Percentiles rank a stretch among this genome's conserved stretches.
Evolutionary conservation across 2,888 invertebrate species (phyloP).

Genomic region (Tenthredo amoena): DNA sequence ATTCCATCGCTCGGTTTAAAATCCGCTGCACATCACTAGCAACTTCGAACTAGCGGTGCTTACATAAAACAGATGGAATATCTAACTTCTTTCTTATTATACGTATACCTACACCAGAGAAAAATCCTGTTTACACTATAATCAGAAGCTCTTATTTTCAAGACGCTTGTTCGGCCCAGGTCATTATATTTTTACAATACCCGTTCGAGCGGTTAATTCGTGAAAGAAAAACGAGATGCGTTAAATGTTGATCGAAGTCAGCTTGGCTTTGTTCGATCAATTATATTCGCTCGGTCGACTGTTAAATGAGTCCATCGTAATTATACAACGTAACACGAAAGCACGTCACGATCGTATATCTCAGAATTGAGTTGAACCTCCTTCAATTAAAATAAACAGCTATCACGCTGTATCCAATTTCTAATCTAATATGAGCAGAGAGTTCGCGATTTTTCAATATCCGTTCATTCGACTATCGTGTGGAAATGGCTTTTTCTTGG

Average conservation of each 20-base stretch:
- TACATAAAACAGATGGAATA: conserved; percentile 37
- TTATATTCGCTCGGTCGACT: not conserved
- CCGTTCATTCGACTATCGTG: conserved; percentile 9
- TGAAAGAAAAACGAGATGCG: not conserved
- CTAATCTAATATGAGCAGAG: not conserved
- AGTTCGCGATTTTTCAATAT: conserved; percentile 16
- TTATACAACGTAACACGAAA: not conserved
- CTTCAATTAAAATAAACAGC: not conserved
- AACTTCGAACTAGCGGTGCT: not conserved
- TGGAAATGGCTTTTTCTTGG: not conserved
- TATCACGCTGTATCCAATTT: not conserved
- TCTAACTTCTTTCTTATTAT: not conserved
- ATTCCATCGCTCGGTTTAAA: conserved; percentile 36
- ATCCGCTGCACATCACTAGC: conserved; percentile 15
- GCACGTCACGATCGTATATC: not conserved
- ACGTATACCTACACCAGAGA: not conserved
- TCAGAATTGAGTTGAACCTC: not conserved
- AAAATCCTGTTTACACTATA: conserved; percentile 1
- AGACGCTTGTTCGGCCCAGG: not conserved
- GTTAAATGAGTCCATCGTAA: conserved; percentile 4
- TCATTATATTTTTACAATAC: conserved; percentile 7
- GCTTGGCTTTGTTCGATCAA: conserved; percentile 12
- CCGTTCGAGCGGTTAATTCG: not conserved
- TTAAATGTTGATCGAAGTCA: not conserved
- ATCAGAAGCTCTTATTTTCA: not conserved